A percentile compares a stretch with the other conserved stretches of the same genome.
phyloP scores from a whole-genome alignment of 2,113 vertebrate genomes.

The Raphicerus campestris region DNA sequence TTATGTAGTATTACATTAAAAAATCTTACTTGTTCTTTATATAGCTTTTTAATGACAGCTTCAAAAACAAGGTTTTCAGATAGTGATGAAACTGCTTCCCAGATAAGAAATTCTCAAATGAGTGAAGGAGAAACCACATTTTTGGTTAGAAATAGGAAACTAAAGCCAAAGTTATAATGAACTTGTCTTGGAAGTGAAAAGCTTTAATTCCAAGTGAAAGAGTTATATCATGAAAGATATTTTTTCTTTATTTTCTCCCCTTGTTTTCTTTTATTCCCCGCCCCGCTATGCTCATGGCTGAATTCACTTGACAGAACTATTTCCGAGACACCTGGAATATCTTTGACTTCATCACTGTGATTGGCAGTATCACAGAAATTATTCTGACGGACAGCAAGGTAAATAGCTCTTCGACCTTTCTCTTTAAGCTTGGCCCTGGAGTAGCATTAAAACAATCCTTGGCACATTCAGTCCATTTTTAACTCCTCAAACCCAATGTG shows the following conservation, averaged over 20 bases:
- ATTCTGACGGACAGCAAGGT: slow-evolving; percentile 91
- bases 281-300: background rate
- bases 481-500: background rate
- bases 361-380: slow-evolving; percentile 98
- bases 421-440: background rate
- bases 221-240: slow-evolving; percentile 11
- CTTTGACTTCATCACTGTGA: slow-evolving; percentile 98
- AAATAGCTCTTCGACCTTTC: background rate
- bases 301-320: slow-evolving; percentile 88
- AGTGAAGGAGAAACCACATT: background rate
- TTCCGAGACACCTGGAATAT: slow-evolving; percentile 99
- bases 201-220: slow-evolving; percentile 45
- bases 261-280: background rate
- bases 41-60: slow-evolving; percentile 8
- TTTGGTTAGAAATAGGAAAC: slow-evolving; percentile 35
- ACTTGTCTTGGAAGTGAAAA: slow-evolving; percentile 26
- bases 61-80: slow-evolving; percentile 25
- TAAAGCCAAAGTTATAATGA: slow-evolving; percentile 33
- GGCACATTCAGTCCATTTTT: background rate
- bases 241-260: background rate
- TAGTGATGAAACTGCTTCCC: background rate
- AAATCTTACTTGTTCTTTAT: background rate
- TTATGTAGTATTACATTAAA: background rate
- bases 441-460: background rate
- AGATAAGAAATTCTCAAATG: slow-evolving; percentile 29